Conservation (phyloP, 2,888 invertebrate species). For the Campoplex nolae region DNA sequence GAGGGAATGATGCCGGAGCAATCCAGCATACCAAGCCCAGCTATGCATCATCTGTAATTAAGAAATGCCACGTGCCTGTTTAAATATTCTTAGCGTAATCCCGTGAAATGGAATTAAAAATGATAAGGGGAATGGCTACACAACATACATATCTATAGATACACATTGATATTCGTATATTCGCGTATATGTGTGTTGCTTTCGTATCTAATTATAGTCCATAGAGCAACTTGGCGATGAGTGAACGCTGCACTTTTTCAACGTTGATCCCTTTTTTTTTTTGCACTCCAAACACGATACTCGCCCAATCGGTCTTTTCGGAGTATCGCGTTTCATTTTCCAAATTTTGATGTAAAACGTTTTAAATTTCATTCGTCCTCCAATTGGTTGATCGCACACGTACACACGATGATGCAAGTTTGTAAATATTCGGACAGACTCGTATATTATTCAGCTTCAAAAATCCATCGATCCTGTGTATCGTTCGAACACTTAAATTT, state of each 20-base stretch:
- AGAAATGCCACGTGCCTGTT: slow-evolving; percentile 80
- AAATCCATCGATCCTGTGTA: too few relatives aligned
- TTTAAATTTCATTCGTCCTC: background rate
- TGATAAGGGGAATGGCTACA: slow-evolving; percentile 71
- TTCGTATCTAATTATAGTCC: background rate
- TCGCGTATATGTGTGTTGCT: background rate
- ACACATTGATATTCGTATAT: background rate
- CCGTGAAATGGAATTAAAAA: slow-evolving; percentile 79
- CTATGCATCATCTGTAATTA: slow-evolving; percentile 81
- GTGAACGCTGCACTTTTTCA: background rate
- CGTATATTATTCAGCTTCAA: too few relatives aligned
- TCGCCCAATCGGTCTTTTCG: background rate
- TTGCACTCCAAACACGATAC: background rate
- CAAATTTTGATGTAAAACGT: background rate
- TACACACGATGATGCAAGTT: too few relatives aligned
- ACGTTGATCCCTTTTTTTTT: slow-evolving; percentile 14
- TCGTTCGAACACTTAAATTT: too few relatives aligned
- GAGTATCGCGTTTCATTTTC: background rate
- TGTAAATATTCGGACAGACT: too few relatives aligned
- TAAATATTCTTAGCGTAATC: slow-evolving; percentile 80
- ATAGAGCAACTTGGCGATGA: background rate
- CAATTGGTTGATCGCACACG: background rate
- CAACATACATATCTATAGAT: background rate
- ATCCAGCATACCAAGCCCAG: slow-evolving; percentile 66
- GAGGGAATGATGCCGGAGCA: slow-evolving; percentile 57